These are phyloP conservation scores for Cirrhinus molitorella DNA, from an alignment of 2,797 vertebrate species.

Conservation along the genomic window DNA sequence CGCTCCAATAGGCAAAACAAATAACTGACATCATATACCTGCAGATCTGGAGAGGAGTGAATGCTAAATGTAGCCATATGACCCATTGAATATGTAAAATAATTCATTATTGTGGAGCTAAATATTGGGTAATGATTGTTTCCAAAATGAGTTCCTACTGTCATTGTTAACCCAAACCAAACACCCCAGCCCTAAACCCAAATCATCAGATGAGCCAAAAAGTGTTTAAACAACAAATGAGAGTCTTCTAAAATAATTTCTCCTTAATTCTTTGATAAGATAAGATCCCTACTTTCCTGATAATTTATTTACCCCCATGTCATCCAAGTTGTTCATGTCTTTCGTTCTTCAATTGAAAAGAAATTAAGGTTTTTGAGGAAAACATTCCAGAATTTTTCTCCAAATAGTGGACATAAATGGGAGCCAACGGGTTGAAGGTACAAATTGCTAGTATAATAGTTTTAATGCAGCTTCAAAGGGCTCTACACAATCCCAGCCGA, in stretches of 20 bases:
- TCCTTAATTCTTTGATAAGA: neutral
- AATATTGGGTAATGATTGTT: neutral
- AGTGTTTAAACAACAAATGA: too few species aligned
- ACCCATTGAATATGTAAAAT: constrained; percentile 5
- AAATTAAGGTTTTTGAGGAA: too few species aligned
- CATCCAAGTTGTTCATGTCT: too few species aligned
- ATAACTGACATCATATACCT: constrained; percentile 32
- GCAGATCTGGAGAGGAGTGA: constrained; percentile 4
- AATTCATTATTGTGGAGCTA: neutral
- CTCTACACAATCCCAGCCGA: too few species aligned
- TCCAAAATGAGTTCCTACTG: neutral
- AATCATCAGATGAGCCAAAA: neutral
- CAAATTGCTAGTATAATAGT: too few species aligned
- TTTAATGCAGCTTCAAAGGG: too few species aligned
- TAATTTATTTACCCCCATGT: too few species aligned
- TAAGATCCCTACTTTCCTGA: too few species aligned
- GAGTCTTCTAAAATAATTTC: neutral
- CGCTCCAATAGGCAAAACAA: constrained; percentile 32
- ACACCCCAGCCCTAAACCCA: neutral
- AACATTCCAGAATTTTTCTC: too few species aligned
- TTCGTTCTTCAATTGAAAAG: too few species aligned
- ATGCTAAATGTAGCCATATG: neutral
- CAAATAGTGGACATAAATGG: too few species aligned
- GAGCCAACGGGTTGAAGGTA: too few species aligned
- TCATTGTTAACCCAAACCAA: neutral